Evolutionary conservation across 2,888 invertebrate genomes (phyloP).

Genomic region (Trichopria drosophilae): DNA sequence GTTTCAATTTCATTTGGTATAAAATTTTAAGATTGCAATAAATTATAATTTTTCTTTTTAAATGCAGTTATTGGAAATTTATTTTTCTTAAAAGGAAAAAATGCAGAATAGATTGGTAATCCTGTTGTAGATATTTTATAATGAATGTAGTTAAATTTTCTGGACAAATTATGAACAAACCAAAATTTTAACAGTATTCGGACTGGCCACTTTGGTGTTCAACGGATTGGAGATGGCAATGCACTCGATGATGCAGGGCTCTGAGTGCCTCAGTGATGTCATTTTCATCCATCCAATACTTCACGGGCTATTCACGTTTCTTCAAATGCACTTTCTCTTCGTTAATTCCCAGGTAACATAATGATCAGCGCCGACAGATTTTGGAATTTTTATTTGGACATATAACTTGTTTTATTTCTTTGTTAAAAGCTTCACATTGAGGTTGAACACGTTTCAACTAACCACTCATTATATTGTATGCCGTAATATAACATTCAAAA

Average conservation of each 20-base stretch:
- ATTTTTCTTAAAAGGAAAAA: too few species aligned
- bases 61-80: too few species aligned
- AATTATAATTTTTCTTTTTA: too few species aligned
- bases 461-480: too few species aligned
- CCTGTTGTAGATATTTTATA: too few species aligned
- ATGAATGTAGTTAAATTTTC: not conserved
- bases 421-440: not conserved
- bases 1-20: too few species aligned
- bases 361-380: too few species aligned
- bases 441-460: not conserved
- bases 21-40: too few species aligned
- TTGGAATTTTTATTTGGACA: not conserved
- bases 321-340: conserved; percentile 65
- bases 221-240: conserved; percentile 64
- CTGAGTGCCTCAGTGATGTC: conserved; percentile 59
- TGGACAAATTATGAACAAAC: not conserved
- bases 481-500: too few species aligned
- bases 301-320: conserved; percentile 63
- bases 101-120: too few species aligned
- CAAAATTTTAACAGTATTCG: conserved; percentile 57
- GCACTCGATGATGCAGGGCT: conserved; percentile 62
- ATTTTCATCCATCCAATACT: conserved; percentile 63
- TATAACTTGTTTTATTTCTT: not conserved
- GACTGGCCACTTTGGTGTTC: conserved; percentile 62
- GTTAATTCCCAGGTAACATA: conserved; percentile 64